Evolutionary conservation across 2,797 vertebrate genomes (phyloP).

Genomic region (Petrocephalus schoutedeni): DNA sequence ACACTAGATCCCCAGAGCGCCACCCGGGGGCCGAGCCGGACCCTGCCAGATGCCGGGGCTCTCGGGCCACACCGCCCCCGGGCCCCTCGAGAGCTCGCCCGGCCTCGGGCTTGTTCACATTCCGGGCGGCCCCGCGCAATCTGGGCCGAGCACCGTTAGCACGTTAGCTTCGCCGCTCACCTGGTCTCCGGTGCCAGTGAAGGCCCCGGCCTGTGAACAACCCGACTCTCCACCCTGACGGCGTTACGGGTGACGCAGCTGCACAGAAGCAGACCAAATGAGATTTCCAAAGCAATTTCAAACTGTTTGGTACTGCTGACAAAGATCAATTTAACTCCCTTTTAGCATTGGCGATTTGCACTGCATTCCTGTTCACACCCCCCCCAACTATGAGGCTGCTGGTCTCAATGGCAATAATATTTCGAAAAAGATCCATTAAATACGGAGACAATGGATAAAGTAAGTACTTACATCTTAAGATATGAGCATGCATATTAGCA

Average conservation of each 20-base stretch:
- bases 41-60: neutral
- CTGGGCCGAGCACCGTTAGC: neutral
- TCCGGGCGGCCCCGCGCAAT: neutral
- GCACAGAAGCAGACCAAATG: neutral
- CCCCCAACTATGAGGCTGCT: constrained; percentile 43
- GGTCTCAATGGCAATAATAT: constrained; percentile 46
- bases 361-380: neutral
- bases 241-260: neutral
- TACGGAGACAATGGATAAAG: constrained; percentile 40
- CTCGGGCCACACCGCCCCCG: neutral
- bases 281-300: neutral
- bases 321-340: neutral
- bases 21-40: neutral
- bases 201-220: neutral
- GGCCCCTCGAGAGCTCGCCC: neutral
- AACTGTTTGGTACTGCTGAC: neutral
- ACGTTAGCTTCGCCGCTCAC: neutral
- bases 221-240: neutral
- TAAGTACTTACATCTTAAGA: constrained; percentile 19
- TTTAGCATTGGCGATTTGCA: neutral
- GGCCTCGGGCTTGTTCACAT: neutral
- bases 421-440: constrained; percentile 50
- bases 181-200: neutral
- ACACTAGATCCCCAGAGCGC: neutral
- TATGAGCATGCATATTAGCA: constrained; percentile 56